Conservation (phyloP, 2,888 invertebrate species). For the Nemurella pictetii region DNA sequence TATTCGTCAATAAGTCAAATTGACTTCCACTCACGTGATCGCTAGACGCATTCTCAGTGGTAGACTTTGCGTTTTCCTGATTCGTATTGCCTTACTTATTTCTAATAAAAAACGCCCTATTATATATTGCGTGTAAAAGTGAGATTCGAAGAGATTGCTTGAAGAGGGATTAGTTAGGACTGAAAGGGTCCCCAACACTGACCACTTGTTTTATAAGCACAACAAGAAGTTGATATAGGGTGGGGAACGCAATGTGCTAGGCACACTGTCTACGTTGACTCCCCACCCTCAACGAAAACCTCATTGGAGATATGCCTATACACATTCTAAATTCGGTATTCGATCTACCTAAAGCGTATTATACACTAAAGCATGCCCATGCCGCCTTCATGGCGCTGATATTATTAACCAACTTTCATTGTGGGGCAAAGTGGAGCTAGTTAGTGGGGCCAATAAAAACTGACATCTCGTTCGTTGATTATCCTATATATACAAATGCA, state of each 20-base stretch:
- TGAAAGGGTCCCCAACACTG: slow-evolving; percentile 35
- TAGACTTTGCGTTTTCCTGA: neutral
- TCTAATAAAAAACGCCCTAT: slow-evolving; percentile 4
- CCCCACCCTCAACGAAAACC: neutral
- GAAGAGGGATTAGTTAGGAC: slow-evolving; percentile 14
- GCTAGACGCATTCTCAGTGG: slow-evolving; percentile 23
- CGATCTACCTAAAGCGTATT: neutral
- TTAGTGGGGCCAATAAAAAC: neutral
- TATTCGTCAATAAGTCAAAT: neutral
- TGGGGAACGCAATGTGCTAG: neutral
- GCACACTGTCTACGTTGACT: neutral
- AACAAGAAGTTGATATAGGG: slow-evolving; percentile 24
- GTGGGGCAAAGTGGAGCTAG: neutral
- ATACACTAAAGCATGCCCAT: neutral
- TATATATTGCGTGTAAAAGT: neutral
- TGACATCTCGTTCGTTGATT: neutral
- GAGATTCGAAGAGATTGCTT: neutral
- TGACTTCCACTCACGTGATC: slow-evolving; percentile 24
- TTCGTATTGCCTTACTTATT: neutral
- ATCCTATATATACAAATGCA: no score
- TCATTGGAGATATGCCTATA: neutral
- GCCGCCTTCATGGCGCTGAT: no score
- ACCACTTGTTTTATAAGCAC: slow-evolving; percentile 34
- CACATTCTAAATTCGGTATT: neutral
- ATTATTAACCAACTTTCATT: neutral